Conservation (phyloP, 2,888 invertebrate genomes). For the Danaus chrysippus region DNA sequence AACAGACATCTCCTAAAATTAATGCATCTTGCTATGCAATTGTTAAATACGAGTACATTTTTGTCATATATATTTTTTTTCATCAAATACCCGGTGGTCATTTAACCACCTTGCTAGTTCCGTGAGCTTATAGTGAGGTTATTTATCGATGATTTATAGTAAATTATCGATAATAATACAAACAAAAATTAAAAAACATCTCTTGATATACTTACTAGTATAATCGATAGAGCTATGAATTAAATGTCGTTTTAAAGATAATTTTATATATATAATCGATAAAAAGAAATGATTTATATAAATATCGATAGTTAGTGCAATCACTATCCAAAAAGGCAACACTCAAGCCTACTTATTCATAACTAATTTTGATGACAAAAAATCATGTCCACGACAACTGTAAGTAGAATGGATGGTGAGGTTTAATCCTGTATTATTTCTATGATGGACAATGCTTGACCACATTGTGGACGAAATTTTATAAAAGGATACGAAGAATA, state of each 20-base stretch:
- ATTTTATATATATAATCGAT: background rate
- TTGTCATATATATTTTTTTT: conserved; percentile 45
- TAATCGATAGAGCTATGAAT: background rate
- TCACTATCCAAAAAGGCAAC: conserved; percentile 34
- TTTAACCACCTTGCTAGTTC: conserved; percentile 55
- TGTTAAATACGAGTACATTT: conserved; percentile 46
- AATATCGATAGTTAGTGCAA: conserved; percentile 29
- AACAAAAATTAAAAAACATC: too few relatives aligned
- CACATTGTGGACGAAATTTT: conserved; percentile 59
- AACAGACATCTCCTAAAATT: conserved; percentile 26
- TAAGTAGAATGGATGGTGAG: conserved; percentile 53
- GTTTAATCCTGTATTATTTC: conserved; percentile 64
- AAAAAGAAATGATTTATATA: background rate
- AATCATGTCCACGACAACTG: conserved; percentile 54
- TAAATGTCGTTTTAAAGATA: too few relatives aligned
- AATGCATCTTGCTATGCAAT: conserved; percentile 69
- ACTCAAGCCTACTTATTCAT: conserved; percentile 67
- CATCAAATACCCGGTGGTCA: conserved; percentile 66
- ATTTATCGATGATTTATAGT: too few relatives aligned
- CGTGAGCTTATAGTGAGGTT: conserved; percentile 49
- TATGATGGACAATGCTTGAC: conserved; percentile 62
- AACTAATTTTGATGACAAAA: conserved; percentile 61
- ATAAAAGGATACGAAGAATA: conserved; percentile 37
- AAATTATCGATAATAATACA: conserved; percentile 21
- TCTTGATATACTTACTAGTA: too few relatives aligned